phyloP scores from a whole-genome alignment of 2,113 vertebrate species.

The Chascanopsetta lugubris region DNA sequence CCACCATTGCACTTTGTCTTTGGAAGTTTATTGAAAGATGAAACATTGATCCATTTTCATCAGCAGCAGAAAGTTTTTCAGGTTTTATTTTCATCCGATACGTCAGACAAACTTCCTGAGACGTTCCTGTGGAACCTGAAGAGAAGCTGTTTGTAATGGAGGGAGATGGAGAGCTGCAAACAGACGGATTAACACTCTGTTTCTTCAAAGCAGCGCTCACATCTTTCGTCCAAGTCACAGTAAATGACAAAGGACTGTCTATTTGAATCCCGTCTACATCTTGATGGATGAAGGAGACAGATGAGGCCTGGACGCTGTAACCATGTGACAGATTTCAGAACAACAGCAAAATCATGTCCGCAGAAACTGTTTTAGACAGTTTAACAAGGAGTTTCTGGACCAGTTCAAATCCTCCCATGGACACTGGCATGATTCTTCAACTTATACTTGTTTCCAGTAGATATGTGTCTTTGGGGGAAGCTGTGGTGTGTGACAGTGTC shows the following conservation, averaged over 20 bases:
- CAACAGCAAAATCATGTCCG: not conserved
- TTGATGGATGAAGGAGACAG: not conserved
- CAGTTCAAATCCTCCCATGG: too few species aligned
- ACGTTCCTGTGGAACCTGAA: constrained; percentile 12
- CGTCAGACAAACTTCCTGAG: constrained; percentile 34
- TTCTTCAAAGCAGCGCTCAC: constrained; percentile 1
- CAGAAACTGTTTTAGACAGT: too few species aligned
- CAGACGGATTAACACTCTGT: constrained; percentile 11
- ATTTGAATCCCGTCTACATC: not conserved
- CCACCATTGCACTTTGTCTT: not conserved
- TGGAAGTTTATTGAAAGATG: not conserved
- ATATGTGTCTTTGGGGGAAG: too few species aligned
- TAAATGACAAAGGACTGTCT: not conserved
- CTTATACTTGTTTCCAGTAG: too few species aligned
- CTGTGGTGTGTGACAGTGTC: too few species aligned
- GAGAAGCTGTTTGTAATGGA: constrained; percentile 8
- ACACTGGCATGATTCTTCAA: too few species aligned
- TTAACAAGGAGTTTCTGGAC: too few species aligned
- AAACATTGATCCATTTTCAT: not conserved
- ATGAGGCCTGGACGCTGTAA: not conserved
- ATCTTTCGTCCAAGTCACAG: not conserved
- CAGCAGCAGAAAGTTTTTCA: not conserved
- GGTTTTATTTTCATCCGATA: constrained; percentile 42
- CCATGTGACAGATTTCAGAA: not conserved
- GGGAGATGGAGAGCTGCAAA: constrained; percentile 25